Percentiles rank a stretch among this genome's conserved stretches.
These are phyloP conservation scores for Aphaenogaster rudis DNA, from an alignment of 1,140 invertebrate species.

Conservation along the genomic window DNA sequence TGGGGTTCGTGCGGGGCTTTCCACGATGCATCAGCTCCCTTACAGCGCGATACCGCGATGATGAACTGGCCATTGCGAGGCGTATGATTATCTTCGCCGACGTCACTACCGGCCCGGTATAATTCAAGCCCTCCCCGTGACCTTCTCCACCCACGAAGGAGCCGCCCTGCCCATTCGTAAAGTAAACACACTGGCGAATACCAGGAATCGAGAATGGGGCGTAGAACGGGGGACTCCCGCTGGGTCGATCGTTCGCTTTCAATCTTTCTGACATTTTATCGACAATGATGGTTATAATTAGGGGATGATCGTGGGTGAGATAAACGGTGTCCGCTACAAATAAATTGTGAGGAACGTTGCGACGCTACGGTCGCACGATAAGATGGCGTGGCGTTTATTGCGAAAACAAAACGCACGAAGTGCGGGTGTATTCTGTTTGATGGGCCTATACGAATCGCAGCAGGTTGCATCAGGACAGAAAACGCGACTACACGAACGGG, in stretches of 20 bases:
- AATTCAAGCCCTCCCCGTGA: constrained; percentile 73
- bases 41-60: constrained; percentile 78
- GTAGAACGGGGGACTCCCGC: not conserved
- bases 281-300: constrained; percentile 44
- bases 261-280: constrained; percentile 52
- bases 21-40: constrained; percentile 80
- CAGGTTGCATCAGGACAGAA: constrained; percentile 15
- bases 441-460: not conserved
- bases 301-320: not conserved
- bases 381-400: not conserved
- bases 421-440: not conserved
- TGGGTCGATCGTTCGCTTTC: constrained; percentile 50
- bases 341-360: not conserved
- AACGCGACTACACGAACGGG: constrained; percentile 2
- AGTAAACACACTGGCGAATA: constrained; percentile 64
- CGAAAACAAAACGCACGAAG: not conserved
- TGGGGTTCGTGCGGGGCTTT: constrained; percentile 78
- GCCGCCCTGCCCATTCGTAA: constrained; percentile 40
- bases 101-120: constrained; percentile 79
- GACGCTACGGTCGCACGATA: not conserved
- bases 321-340: not conserved
- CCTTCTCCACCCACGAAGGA: constrained; percentile 23
- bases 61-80: constrained; percentile 82
- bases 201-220: constrained; percentile 7
- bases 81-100: constrained; percentile 82